Conservation (phyloP, 2,797 vertebrate species). For the Clamator glandarius region DNA sequence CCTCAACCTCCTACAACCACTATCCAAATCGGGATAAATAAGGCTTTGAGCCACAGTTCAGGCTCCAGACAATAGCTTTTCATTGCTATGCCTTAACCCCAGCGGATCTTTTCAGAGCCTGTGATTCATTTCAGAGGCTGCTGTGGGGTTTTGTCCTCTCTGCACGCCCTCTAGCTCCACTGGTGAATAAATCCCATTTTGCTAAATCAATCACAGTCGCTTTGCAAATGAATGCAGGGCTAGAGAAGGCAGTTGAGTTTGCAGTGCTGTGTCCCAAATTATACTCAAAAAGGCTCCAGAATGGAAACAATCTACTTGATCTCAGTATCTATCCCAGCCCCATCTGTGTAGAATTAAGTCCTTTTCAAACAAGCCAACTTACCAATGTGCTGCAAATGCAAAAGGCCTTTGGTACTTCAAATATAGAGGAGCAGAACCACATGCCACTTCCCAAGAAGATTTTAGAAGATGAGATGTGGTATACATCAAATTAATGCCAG, state of each 20-base stretch:
- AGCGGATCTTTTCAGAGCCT: constrained; percentile 56
- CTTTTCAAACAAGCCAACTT: constrained; percentile 34
- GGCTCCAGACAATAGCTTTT: constrained; percentile 66
- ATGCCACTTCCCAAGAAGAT: constrained; percentile 43
- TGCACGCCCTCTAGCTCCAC: constrained; percentile 35
- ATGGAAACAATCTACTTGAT: not conserved
- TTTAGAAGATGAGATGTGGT: constrained; percentile 43
- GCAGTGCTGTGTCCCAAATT: not conserved
- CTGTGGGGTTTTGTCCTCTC: constrained; percentile 52
- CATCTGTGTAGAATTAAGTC: constrained; percentile 8
- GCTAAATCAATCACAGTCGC: constrained; percentile 38
- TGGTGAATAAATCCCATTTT: constrained; percentile 53
- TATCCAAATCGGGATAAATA: constrained; percentile 41
- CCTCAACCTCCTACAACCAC: constrained; percentile 43
- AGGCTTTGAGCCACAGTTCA: constrained; percentile 46
- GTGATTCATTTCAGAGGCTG: constrained; percentile 59
- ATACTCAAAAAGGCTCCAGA: not conserved
- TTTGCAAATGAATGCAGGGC: not conserved
- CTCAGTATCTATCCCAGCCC: not conserved
- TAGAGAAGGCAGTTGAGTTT: not conserved
- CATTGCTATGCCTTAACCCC: constrained; percentile 40
- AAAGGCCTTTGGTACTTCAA: constrained; percentile 36
- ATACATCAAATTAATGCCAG: not conserved
- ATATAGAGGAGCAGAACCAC: not conserved
- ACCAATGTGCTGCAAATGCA: not conserved